phyloP scores from a whole-genome alignment of 2,888 invertebrate species.

The Polia nebulosa region DNA sequence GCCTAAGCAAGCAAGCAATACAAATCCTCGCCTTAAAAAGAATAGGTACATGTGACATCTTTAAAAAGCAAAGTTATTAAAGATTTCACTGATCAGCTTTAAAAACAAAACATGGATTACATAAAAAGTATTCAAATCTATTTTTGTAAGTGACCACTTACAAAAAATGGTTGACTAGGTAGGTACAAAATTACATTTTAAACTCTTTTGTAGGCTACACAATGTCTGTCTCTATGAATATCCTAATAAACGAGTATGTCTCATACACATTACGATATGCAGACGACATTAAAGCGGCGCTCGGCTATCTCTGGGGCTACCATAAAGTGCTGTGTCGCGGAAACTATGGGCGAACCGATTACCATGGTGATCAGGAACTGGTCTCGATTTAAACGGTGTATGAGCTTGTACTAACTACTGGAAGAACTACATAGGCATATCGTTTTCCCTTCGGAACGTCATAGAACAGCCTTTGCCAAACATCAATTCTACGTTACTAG shows the following conservation, averaged over 20 bases:
- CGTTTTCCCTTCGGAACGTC: too few relatives aligned
- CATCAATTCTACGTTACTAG: too few relatives aligned
- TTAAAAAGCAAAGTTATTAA: too few relatives aligned
- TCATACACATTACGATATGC: constrained; percentile 52
- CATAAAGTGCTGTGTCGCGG: constrained; percentile 85
- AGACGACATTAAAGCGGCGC: constrained; percentile 69
- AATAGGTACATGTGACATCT: too few relatives aligned
- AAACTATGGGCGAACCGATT: constrained; percentile 74
- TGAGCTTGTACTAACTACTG: constrained; percentile 20
- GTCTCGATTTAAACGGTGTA: constrained; percentile 41
- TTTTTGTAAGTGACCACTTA: not conserved
- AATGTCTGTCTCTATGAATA: constrained; percentile 20
- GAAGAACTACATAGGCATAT: too few relatives aligned
- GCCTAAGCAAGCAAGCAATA: not conserved
- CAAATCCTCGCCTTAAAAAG: too few relatives aligned
- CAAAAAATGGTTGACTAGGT: not conserved
- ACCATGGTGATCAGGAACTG: constrained; percentile 31
- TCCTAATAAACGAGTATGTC: constrained; percentile 11
- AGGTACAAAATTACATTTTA: not conserved
- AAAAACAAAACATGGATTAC: too few relatives aligned
- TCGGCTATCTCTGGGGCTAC: constrained; percentile 71
- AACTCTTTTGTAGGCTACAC: constrained; percentile 4
- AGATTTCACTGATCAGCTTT: too few relatives aligned
- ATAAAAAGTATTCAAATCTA: not conserved
- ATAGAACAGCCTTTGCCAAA: too few relatives aligned